Base-by-base conservation (phyloP, 2,888 invertebrate genomes). In the Callinectes sapidus region DNA sequence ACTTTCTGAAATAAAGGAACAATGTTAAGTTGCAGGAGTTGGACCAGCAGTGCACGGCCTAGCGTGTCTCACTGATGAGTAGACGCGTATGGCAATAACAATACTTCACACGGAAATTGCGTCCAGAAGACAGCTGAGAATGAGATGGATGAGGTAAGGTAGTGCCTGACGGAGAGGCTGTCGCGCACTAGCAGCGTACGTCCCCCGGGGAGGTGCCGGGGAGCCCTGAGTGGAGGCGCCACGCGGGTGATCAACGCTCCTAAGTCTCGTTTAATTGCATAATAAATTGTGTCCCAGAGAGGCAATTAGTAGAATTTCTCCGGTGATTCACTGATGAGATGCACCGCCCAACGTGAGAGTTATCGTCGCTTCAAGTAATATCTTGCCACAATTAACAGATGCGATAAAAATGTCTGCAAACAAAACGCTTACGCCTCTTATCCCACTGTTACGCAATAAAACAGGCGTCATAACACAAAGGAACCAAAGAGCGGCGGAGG, bases 241-340 rank as follows among this genome's bases (percentile, higher is more conserved):
- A 13, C 35, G 81, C 81, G 81, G 81, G 81, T 81, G 81, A 81
- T 81, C 81, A 81, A 81, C 81, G 81, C 81, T 81, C 81, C 35
- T 81, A 81, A 81, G 81, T 81, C 81, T 81, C 35, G 81, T 81
- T 81, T 81, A 81, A 81, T 81, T 81, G 81, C 81, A 35, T 81
- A 35, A 81, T 81, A 81, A 81, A 81, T 81, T 81, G 81, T 81
- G 81, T 81, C 81, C 81, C 81, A 81, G 81, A 35, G 35, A 81
- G 81, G 81, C 81, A 81, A 81, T 81, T 81, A 81, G 81, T 81
- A 81, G 81, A 81, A 81, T 81, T 81, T 81, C 81, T 81, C 81
- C 81, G 81, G 81, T 81, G 81, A 81, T 81, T 81, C 81, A 81
- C 81, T 81, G 81, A 81, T 81, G 81, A 81, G 81, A 81, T 35